Evolutionary conservation across 2,797 vertebrate species (phyloP), one percentile per base, ranked within the genome.

Genomic region (Epinephelus coioides): DNA sequence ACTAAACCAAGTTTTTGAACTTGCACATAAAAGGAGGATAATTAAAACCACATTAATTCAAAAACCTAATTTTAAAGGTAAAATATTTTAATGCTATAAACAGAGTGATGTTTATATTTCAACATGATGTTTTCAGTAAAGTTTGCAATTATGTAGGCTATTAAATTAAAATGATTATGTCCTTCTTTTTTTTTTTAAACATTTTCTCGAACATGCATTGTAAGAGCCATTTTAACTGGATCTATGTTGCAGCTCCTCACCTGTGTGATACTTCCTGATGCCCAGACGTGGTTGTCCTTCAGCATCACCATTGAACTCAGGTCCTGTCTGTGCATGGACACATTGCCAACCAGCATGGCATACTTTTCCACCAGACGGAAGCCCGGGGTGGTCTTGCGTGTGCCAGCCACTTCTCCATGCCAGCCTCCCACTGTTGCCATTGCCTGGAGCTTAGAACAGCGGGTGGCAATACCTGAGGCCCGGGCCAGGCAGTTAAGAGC

Each of bases 321-420:
- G 79, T 97, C 96, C 0, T 96, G 95, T 23, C 96, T 94, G 86
- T 97, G 97, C 60, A 91, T 91, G 43, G 94, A 94, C 0, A 93
- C 95, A 0, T 95, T 94, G 0, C 97, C 97, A 25, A 96, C 95
- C 19, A 96, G 80, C 83, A 97, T 96, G 51, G 94, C 95, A 0
- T 97, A 97, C 83, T 97, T 97, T 93, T 97, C 97, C 46, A 95
- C 94, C 80, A 97, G 79, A 17, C 96, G 95, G 90, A 97, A 97
- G n/a, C 97, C 97, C 0, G 96, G 97, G 0, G 96, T 97, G 73
- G 97, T 97, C 87, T 97, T 97, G 21, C 97, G 93, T 0, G 97
- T 97, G 18, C 97, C 97, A 0, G 96, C 96, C 66, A 97, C 94
- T 1, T 92, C 91, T 63, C 97, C 97, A 0, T 79, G 69, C 97